Conservation (phyloP, 2,888 invertebrate species). For the Eremobia ochroleuca region DNA sequence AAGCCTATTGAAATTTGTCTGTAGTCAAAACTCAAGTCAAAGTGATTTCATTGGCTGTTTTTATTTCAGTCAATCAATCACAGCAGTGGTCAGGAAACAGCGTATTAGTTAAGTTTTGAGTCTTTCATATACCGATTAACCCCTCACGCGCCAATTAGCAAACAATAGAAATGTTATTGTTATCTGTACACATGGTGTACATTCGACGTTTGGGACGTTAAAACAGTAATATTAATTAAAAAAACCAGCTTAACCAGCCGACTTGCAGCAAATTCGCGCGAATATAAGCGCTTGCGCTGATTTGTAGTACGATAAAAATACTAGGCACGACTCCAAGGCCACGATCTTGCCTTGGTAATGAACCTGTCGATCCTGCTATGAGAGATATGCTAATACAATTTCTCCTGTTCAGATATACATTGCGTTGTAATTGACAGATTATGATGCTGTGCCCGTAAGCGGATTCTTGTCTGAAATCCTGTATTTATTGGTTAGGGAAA, state of each 20-base stretch:
- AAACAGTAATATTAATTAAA: neutral
- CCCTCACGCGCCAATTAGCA: too few species aligned
- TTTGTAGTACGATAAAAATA: neutral
- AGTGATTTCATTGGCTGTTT: neutral
- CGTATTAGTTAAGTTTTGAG: neutral
- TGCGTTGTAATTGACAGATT: slow-evolving; percentile 42
- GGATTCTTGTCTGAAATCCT: slow-evolving; percentile 11
- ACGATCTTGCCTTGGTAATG: slow-evolving; percentile 43
- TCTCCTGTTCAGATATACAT: slow-evolving; percentile 59
- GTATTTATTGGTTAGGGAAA: neutral
- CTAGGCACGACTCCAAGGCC: slow-evolving; percentile 42
- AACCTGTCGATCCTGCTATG: slow-evolving; percentile 38
- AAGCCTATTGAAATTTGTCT: neutral
- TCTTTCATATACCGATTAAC: neutral
- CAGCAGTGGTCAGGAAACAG: neutral
- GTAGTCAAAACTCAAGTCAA: neutral
- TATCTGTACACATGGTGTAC: too few species aligned
- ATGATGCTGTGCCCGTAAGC: neutral
- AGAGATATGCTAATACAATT: slow-evolving; percentile 65
- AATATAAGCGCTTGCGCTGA: neutral
- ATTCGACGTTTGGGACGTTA: too few species aligned
- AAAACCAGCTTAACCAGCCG: neutral
- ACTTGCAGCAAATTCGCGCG: neutral
- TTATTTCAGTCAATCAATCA: neutral
- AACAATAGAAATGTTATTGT: too few species aligned